phyloP scores from a whole-genome alignment of 1,140 invertebrate genomes.

The Sycophaga agraensis region DNA sequence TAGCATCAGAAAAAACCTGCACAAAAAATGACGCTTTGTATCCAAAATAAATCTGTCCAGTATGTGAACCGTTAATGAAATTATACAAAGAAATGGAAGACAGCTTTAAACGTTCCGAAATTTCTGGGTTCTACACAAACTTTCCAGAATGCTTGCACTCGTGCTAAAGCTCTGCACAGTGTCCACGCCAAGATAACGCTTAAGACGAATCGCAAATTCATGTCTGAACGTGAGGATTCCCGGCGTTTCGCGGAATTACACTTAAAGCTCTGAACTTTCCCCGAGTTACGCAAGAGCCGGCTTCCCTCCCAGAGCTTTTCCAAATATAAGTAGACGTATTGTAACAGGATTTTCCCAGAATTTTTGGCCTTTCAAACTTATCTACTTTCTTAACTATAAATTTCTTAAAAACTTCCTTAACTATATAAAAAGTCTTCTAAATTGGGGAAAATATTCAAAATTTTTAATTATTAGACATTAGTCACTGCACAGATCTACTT shows the following conservation, averaged over 20 bases:
- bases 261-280: not conserved
- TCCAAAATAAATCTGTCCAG: not conserved
- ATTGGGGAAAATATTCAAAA: no score
- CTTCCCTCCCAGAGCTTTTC: slow-evolving; percentile 4
- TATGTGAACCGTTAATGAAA: slow-evolving; percentile 8
- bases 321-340: not conserved
- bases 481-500: no score
- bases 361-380: no score
- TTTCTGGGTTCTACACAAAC: slow-evolving; percentile 1
- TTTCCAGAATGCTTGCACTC: not conserved
- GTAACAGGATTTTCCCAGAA: not conserved
- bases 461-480: no score
- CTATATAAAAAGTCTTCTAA: no score
- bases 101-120: not conserved
- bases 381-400: no score
- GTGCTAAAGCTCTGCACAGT: no score
- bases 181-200: slow-evolving; percentile 21
- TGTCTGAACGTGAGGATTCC: slow-evolving; percentile 9
- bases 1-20: no score
- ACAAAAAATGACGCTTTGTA: no score
- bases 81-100: not conserved
- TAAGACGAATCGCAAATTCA: slow-evolving; percentile 21
- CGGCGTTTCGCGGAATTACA: slow-evolving; percentile 17
- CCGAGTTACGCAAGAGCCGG: no score
- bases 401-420: no score